These are phyloP conservation scores for Druon quercuslanigerum DNA, from an alignment of 1,140 invertebrate genomes.

Conservation along the genomic window DNA sequence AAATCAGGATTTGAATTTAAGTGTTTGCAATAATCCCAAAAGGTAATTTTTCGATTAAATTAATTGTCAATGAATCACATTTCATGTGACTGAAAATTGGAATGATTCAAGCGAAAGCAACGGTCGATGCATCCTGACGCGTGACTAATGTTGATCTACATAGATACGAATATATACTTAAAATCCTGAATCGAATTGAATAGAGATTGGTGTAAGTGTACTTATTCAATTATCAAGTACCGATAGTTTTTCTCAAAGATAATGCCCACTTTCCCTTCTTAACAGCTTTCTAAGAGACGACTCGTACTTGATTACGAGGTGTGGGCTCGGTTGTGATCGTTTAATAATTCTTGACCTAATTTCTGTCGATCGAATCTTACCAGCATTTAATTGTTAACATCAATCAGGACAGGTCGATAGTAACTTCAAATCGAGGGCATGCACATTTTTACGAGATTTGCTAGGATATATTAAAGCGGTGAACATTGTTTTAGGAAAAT, in stretches of 20 bases:
- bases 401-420: background rate
- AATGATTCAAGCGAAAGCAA: too few relatives aligned
- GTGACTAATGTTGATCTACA: too few relatives aligned
- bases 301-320: background rate
- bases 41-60: too few relatives aligned
- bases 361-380: slow-evolving; percentile 4
- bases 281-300: slow-evolving; percentile 4
- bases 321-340: slow-evolving; percentile 4
- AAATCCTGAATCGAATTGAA: background rate
- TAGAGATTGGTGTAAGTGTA: background rate
- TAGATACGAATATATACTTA: too few relatives aligned
- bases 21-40: too few relatives aligned
- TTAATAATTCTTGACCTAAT: slow-evolving; percentile 10
- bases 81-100: too few relatives aligned
- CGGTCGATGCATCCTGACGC: too few relatives aligned
- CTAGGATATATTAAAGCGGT: background rate
- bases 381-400: slow-evolving; percentile 4
- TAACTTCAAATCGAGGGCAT: background rate
- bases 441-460: background rate
- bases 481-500: background rate
- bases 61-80: too few relatives aligned
- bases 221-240: slow-evolving; percentile 6
- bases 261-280: slow-evolving; percentile 9
- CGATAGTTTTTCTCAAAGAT: background rate
- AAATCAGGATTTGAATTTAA: too few relatives aligned